Evolutionary conservation across 1,140 invertebrate genomes (phyloP), one percentile per base, ranked within the genome.

Genomic region (Varroa destructor): DNA sequence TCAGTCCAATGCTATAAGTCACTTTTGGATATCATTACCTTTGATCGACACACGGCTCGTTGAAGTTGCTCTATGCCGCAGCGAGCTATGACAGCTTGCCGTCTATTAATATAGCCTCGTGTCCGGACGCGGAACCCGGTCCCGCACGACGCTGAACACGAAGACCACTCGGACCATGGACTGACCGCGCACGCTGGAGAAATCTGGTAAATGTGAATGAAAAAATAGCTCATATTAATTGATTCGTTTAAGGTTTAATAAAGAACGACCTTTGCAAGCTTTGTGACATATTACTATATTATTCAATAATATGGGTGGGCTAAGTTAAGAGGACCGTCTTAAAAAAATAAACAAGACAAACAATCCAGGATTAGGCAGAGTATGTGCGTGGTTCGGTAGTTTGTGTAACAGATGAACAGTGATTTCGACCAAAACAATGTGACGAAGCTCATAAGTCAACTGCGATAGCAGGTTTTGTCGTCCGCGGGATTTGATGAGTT

Each of bases 121-220:
- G 81, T 80, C 6, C 81, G 75, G 1, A 78, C 76, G 56, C 83
- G 81, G 4, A 85, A 77, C 0, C 89, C 89, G 25, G 84, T 80
- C 0, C 87, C 88, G 77, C 90, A 88, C 56, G 86, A 83, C 5
- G 85, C 84, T 74, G 88, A 86, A 79, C 90, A 89, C 55, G 85
- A 81, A 51, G 87, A 84, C 90, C 90, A 88, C 72, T 89, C 85
- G 12, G 85, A 83, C 89, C 91, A 93, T 0, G 84, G 81, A 0
- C 86, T 86, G 25, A 88, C 85, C 56, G 85, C 81, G 74, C 80
- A 81, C 10, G 73, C 73, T 8, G 76, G 74, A 72, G 76, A 74
- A 4, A 71, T 71, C 74, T 76, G 51, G 43, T 77, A 10, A 57
- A 10, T 25, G 25, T 25, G 25, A 25, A 25, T 25, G 25, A 25